Evolutionary conservation across 2,113 vertebrate species (phyloP).

Genomic region (Puffinus mauretanicus): DNA sequence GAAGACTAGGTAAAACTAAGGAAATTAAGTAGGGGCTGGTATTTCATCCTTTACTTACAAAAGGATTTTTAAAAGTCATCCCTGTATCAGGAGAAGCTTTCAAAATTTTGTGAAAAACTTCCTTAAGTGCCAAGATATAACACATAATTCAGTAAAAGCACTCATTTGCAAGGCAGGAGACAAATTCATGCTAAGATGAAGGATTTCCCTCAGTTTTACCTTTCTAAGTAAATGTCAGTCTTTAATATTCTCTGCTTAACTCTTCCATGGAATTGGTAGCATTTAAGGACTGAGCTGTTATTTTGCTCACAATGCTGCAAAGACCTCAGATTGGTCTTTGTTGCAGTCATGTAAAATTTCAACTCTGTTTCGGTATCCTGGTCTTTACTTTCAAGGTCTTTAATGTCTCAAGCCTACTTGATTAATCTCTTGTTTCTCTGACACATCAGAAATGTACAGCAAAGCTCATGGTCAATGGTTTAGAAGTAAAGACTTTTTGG

Average conservation of each 20-base stretch:
- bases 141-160: not conserved
- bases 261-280: not conserved
- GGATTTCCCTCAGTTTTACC: not conserved
- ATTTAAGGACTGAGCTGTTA: not conserved
- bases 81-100: not conserved
- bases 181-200: not conserved
- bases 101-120: not conserved
- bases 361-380: not conserved
- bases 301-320: not conserved
- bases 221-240: not conserved
- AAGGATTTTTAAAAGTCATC: not conserved
- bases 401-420: not conserved
- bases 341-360: not conserved
- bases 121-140: not conserved
- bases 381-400: not conserved
- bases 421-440: not conserved
- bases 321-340: not conserved
- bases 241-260: not conserved
- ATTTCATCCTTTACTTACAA: not conserved
- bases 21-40: not conserved
- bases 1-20: not conserved
- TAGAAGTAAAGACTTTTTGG: not conserved
- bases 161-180: not conserved
- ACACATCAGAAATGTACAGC: not conserved
- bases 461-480: not conserved